Percentiles rank a stretch among this genome's conserved stretches.
phyloP scores from a whole-genome alignment of 2,888 invertebrate genomes.

The Ormyrus thymus region DNA sequence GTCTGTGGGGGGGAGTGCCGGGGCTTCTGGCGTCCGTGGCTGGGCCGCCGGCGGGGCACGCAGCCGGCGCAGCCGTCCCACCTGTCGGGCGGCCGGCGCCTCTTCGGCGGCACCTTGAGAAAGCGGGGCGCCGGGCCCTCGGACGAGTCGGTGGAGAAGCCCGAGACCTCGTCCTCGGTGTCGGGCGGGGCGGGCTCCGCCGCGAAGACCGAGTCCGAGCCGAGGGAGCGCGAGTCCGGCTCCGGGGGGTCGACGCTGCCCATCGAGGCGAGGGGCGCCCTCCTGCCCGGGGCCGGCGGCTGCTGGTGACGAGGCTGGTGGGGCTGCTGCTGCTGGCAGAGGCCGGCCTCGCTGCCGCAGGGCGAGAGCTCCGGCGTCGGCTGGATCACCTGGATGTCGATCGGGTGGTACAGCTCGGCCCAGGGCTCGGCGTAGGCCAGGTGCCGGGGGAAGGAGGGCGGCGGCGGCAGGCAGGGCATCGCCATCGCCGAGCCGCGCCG shows the following conservation, averaged over 20 bases:
- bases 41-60: constrained; percentile 69
- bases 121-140: constrained; percentile 70
- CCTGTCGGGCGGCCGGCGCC: constrained; percentile 69
- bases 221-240: constrained; percentile 83
- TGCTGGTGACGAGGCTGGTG: background rate
- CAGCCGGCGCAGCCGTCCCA: constrained; percentile 75
- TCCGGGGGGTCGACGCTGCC: constrained; percentile 84
- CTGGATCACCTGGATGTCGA: constrained; percentile 84
- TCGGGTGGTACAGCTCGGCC: constrained; percentile 78
- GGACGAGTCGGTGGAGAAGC: constrained; percentile 87
- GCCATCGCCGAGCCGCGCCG: constrained; percentile 87
- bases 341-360: constrained; percentile 81
- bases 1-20: constrained; percentile 36
- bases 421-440: constrained; percentile 75
- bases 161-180: constrained; percentile 90
- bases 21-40: constrained; percentile 37
- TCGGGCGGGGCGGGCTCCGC: constrained; percentile 82
- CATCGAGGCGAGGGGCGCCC: constrained; percentile 86
- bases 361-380: constrained; percentile 91
- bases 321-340: constrained; percentile 63
- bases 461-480: constrained; percentile 82
- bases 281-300: constrained; percentile 67
- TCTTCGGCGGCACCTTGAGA: constrained; percentile 74
- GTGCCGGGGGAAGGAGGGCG: constrained; percentile 74
- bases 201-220: constrained; percentile 88